Percentiles rank a stretch among this genome's conserved stretches.
Evolutionary conservation across 2,113 vertebrate genomes (phyloP).

Genomic region (Sceloporus tristichus): DNA sequence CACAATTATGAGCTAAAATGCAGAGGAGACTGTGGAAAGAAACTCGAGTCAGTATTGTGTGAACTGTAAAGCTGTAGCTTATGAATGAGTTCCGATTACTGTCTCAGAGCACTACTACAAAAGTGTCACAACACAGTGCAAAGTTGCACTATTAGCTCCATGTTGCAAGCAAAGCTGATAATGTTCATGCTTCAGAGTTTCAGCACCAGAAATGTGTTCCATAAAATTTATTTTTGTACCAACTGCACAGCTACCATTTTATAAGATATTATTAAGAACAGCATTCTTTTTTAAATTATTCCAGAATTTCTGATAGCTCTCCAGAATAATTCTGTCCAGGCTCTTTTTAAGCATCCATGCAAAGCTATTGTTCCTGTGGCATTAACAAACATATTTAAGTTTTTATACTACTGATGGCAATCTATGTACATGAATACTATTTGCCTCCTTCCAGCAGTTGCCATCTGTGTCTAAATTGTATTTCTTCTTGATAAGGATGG

Average conservation of each 20-base stretch:
- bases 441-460: not conserved
- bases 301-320: not conserved
- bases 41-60: not conserved
- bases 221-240: not conserved
- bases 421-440: slow-evolving; percentile 10
- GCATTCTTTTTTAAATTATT: not conserved
- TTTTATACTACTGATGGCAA: not conserved
- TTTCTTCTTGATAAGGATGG: slow-evolving; percentile 13
- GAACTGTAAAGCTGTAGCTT: not conserved
- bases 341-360: not conserved
- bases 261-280: not conserved
- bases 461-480: slow-evolving; percentile 8
- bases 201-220: not conserved
- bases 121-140: not conserved
- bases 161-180: not conserved
- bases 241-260: not conserved
- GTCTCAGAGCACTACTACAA: not conserved
- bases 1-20: slow-evolving; percentile 52
- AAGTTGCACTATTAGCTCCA: not conserved
- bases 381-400: not conserved
- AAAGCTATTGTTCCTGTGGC: slow-evolving; percentile 2
- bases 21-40: slow-evolving; percentile 6
- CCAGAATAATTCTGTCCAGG: too few relatives aligned
- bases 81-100: not conserved
- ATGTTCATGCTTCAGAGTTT: not conserved